Percentiles rank a stretch among this genome's conserved stretches.
These are phyloP conservation scores for Axea sp. DNA, from an alignment of 2,888 invertebrate genomes.

Conservation along the genomic window DNA sequence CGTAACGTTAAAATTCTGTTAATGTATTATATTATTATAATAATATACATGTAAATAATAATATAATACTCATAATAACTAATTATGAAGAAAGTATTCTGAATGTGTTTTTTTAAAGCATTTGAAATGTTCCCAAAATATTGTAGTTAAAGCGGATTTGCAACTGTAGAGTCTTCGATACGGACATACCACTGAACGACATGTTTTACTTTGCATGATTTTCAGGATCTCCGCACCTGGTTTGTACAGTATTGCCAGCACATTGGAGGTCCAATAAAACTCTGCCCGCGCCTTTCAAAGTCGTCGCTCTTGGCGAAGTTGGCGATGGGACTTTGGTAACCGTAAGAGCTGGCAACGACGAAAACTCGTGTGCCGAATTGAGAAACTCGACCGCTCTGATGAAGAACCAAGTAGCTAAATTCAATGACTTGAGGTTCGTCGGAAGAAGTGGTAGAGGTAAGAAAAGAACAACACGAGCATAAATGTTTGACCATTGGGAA, in stretches of 20 bases:
- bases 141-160: too few relatives aligned
- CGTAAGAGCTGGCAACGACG: conserved; percentile 98
- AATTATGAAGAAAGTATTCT: too few relatives aligned
- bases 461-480: conserved; percentile 67
- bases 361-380: conserved; percentile 97
- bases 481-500: neutral
- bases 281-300: conserved; percentile 97
- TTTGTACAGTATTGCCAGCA: conserved; percentile 95
- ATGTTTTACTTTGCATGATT: neutral
- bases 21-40: too few relatives aligned
- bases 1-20: too few relatives aligned
- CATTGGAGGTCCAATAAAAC: conserved; percentile 99
- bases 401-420: conserved; percentile 99
- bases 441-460: conserved; percentile 99
- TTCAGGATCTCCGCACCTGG: conserved; percentile 90
- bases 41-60: too few relatives aligned
- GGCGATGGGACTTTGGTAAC: conserved; percentile 98
- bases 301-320: conserved; percentile 95
- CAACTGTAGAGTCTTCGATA: too few relatives aligned
- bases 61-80: too few relatives aligned
- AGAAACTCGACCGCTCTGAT: conserved; percentile 97
- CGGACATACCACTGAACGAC: too few relatives aligned
- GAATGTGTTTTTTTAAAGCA: too few relatives aligned
- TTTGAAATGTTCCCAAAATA: too few relatives aligned
- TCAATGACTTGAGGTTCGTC: conserved; percentile 98